These are phyloP conservation scores for Smutsia gigantea DNA, from an alignment of 2,797 vertebrate species.

Conservation along the genomic window DNA sequence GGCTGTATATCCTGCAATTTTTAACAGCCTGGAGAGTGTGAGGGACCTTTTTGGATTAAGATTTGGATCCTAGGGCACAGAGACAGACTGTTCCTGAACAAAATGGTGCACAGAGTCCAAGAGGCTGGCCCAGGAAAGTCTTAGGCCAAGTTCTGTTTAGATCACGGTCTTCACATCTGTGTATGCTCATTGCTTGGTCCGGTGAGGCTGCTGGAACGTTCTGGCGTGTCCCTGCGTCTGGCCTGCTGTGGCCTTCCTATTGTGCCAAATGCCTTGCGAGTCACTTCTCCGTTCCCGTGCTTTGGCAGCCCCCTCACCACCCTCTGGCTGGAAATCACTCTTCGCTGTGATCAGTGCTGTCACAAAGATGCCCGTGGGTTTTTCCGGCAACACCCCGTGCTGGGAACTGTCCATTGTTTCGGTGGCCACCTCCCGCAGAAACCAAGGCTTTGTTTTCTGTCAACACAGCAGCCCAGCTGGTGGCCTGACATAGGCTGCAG, in stretches of 20 bases:
- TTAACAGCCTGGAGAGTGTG: constrained; percentile 54
- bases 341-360: background rate
- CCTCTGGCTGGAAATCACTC: background rate
- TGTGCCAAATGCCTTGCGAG: too few species aligned
- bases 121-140: too few species aligned
- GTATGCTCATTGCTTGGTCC: too few species aligned
- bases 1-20: constrained; percentile 66
- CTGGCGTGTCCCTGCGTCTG: background rate
- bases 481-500: background rate
- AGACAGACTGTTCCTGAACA: background rate
- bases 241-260: too few species aligned
- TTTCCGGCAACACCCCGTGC: too few species aligned
- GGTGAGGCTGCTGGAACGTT: background rate
- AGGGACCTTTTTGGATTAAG: constrained; percentile 34
- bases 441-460: background rate
- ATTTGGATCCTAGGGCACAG: constrained; percentile 45
- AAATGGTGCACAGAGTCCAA: background rate
- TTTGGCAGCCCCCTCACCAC: background rate
- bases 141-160: too few species aligned
- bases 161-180: too few species aligned
- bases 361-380: background rate
- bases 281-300: background rate
- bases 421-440: background rate
- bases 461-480: background rate
- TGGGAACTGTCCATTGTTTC: too few species aligned